These are phyloP conservation scores for Leptinotarsa defecta DNA, from an alignment of 1,140 invertebrate genomes.

Conservation along the genomic window DNA sequence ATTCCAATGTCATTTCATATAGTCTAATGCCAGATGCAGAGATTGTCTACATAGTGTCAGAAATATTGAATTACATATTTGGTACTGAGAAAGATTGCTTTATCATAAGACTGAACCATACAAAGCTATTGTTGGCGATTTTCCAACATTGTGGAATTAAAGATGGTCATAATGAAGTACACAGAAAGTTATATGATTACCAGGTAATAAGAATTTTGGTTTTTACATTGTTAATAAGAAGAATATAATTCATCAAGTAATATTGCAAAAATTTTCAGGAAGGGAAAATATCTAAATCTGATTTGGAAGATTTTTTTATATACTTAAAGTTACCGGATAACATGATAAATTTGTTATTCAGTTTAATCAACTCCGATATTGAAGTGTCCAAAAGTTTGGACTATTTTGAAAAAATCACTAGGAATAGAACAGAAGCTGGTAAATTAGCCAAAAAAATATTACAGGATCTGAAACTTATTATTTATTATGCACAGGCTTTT, in stretches of 20 bases:
- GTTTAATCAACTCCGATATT: constrained; percentile 75
- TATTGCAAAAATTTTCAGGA: constrained; percentile 54
- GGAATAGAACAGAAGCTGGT: constrained; percentile 67
- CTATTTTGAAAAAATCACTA: constrained; percentile 65
- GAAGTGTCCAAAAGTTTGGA: constrained; percentile 67
- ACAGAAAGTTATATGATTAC: constrained; percentile 34
- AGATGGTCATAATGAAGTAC: constrained; percentile 45
- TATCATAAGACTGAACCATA: constrained; percentile 82
- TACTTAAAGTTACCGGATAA: constrained; percentile 71
- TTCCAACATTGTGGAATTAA: constrained; percentile 82
- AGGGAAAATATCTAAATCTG: constrained; percentile 69
- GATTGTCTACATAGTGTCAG: constrained; percentile 75
- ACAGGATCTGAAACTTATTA: constrained; percentile 74
- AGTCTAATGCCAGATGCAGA: constrained; percentile 84
- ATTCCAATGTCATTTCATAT: constrained; percentile 53
- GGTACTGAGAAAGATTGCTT: constrained; percentile 70
- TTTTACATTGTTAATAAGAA: too few relatives aligned
- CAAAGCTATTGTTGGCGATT: constrained; percentile 75
- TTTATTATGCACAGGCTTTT: constrained; percentile 68
- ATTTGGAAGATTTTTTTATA: constrained; percentile 73
- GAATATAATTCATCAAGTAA: too few relatives aligned
- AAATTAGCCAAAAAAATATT: constrained; percentile 71
- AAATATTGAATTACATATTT: constrained; percentile 76
- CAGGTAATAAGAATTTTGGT: constrained; percentile 29
- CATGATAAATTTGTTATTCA: constrained; percentile 70